phyloP scores from a whole-genome alignment of 2,113 vertebrate genomes.

The Myanophis thanlyinensis region DNA sequence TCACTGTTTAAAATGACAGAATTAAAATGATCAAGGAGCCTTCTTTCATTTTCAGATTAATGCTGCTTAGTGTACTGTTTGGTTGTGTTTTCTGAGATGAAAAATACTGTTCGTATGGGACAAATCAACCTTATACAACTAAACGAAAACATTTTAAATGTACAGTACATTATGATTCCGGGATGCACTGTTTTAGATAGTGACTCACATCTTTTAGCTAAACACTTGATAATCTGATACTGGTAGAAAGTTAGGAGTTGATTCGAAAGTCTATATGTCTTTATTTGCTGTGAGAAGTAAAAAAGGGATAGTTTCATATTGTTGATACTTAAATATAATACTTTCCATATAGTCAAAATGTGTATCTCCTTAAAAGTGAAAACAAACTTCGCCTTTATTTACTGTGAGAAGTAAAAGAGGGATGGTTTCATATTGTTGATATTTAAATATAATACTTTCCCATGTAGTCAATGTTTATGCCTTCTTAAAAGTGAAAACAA shows the following conservation, averaged over 20 bases:
- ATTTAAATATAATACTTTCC: neutral
- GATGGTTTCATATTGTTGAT: neutral
- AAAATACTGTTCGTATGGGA: neutral
- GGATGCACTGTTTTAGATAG: neutral
- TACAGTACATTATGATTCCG: neutral
- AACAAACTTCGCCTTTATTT: neutral
- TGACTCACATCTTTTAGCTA: neutral
- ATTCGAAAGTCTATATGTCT: neutral
- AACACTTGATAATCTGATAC: neutral
- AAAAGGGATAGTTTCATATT: neutral
- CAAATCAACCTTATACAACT: neutral
- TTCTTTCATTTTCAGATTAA: neutral
- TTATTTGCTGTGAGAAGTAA: neutral
- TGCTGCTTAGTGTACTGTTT: neutral
- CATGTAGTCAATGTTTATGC: neutral
- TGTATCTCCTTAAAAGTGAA: neutral
- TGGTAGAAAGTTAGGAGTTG: neutral
- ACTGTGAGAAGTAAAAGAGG: neutral
- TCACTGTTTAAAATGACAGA: neutral
- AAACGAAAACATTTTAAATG: neutral
- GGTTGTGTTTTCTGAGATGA: neutral
- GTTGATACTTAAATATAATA: neutral
- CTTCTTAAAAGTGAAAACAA: neutral
- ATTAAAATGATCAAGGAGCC: neutral
- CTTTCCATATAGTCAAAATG: neutral